A percentile compares a stretch with the other conserved stretches of the same genome.
These are phyloP conservation scores for Callosobruchus maculatus DNA, from an alignment of 2,888 invertebrate species.

Conservation along the genomic window DNA sequence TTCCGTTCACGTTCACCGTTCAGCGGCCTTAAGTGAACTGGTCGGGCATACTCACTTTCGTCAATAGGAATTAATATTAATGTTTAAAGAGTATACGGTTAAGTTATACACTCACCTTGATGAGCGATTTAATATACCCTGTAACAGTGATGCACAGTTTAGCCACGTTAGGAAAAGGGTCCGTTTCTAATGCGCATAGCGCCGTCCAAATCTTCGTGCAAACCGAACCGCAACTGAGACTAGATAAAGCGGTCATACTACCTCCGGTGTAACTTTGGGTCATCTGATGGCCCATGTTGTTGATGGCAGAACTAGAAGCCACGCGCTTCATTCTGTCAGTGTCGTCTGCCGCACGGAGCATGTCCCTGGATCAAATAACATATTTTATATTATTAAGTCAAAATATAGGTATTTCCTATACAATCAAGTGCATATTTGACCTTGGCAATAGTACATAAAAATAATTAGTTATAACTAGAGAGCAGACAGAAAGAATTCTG, in stretches of 20 bases:
- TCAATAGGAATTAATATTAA: too few relatives aligned
- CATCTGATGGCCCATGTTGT: slow-evolving; percentile 49
- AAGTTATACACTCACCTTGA: slow-evolving; percentile 47
- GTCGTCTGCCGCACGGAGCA: not conserved
- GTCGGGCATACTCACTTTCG: too few relatives aligned
- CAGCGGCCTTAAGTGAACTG: too few relatives aligned
- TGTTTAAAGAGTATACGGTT: too few relatives aligned
- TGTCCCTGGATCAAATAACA: not conserved
- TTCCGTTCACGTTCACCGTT: too few relatives aligned
- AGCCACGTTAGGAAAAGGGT: slow-evolving; percentile 85
- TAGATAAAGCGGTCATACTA: slow-evolving; percentile 49
- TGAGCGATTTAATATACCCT: slow-evolving; percentile 70
- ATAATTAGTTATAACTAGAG: too few relatives aligned
- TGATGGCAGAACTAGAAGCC: slow-evolving; percentile 68
- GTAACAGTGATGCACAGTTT: slow-evolving; percentile 75
- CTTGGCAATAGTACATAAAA: too few relatives aligned
- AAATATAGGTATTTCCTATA: too few relatives aligned
- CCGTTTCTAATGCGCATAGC: slow-evolving; percentile 71
- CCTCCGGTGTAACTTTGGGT: slow-evolving; percentile 19
- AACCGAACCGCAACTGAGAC: slow-evolving; percentile 65
- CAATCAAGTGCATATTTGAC: too few relatives aligned
- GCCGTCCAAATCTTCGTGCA: slow-evolving; percentile 89
- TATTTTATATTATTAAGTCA: too few relatives aligned
- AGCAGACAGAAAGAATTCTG: too few relatives aligned
- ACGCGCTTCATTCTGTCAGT: slow-evolving; percentile 58